Base-by-base conservation (phyloP, 2,113 vertebrate species). In the Maccullochella peelii region DNA sequence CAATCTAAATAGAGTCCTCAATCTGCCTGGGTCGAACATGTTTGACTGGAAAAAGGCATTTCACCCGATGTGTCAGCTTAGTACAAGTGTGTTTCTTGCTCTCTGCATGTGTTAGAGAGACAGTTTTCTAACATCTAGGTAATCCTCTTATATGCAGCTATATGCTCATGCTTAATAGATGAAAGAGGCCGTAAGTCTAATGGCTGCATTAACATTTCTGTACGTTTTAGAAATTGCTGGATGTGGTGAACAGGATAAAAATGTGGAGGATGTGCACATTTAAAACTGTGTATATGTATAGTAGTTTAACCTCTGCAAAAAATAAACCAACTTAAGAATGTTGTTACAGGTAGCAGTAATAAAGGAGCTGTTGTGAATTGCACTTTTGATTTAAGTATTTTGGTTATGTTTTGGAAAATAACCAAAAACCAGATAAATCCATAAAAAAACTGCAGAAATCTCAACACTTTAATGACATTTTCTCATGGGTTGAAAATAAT, bases 81-180 rank as follows among this genome's bases (percentile, higher is more conserved):
- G 57, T 63, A 54, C n/a, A 16, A 79, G 36, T 47, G 23, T 70
- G 61, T 20, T 66, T 63, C 73, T 25, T 8, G 61, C 69, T 33
- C 52, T 44, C 54, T 62, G 59, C 63, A 87, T 75, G 72, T 73
- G 84, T 85, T 92, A 30, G 62, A 30, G 62, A 73, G 63, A 47
- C 73, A 77, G 61, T 81, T 87, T 88, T 77, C 77, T 42, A 84
- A 54, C 70, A 85, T 88, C 83, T 55, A 68, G 71, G 71, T 92
- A 90, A 91, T 91, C 87, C 89, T 92, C 85, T 91, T 91, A 86
- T 66, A 71, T 66, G 70, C 73, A 58, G 80, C 80, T 83, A 83
- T 88, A 89, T 91, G 82, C 80, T 91, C 55, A 27, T 79, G 77
- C 59, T 82, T 82, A 66, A 82, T 68, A 86, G 83, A 90, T 88